phyloP scores from a whole-genome alignment of 2,113 vertebrate genomes.

The Suncus etruscus region DNA sequence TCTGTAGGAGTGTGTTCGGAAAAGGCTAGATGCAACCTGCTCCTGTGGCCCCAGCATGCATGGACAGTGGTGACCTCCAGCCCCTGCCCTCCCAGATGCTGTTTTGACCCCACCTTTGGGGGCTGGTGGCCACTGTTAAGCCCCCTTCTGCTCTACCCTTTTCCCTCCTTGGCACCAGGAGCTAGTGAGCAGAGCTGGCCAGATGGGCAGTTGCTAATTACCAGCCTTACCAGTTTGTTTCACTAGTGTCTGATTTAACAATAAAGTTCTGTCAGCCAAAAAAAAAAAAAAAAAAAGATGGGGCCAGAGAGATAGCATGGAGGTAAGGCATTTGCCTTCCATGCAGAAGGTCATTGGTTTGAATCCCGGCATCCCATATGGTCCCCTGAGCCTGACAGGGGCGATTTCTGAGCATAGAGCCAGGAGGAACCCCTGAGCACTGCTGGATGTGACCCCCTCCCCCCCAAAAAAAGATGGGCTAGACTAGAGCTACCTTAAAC shows the following conservation, averaged over 20 bases:
- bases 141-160: background rate
- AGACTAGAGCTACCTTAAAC: background rate
- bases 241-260: conserved; percentile 78
- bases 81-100: background rate
- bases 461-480: background rate
- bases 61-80: background rate
- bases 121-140: background rate
- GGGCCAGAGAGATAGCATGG: background rate
- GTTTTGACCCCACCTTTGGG: background rate
- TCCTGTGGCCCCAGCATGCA: too few species aligned
- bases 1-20: conserved; percentile 36
- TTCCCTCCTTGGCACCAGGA: background rate
- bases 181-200: background rate
- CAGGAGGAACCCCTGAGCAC: too few species aligned
- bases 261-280: conserved; percentile 77
- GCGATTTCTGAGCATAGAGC: too few species aligned
- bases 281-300: background rate
- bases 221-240: conserved; percentile 59
- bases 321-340: too few species aligned
- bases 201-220: conserved; percentile 32
- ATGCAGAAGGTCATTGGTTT: too few species aligned
- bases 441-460: too few species aligned
- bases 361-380: too few species aligned
- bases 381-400: too few species aligned
- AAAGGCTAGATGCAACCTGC: background rate